A percentile compares a stretch with the other conserved stretches of the same genome.
Evolutionary conservation across 92 coral and sea anemone species (phyloP).

Genomic region (Porites rus): DNA sequence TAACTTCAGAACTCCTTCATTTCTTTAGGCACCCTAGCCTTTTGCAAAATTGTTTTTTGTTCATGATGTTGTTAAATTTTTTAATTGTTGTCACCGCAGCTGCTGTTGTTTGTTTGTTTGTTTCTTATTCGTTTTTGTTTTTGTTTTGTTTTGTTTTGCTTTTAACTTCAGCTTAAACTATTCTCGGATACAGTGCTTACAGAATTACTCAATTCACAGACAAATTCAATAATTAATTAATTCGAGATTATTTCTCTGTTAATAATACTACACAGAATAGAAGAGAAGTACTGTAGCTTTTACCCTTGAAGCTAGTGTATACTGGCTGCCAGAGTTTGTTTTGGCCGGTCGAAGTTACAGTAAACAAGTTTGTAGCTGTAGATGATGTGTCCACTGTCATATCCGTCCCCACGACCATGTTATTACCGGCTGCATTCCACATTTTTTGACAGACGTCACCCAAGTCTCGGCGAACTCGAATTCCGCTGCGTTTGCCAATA

Average conservation of each 20-base stretch:
- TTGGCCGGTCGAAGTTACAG: background rate
- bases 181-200: background rate
- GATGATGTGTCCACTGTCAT: slow-evolving; percentile 3
- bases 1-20: too few relatives aligned
- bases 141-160: too few relatives aligned
- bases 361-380: slow-evolving; percentile 9
- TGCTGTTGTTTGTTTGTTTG: too few relatives aligned
- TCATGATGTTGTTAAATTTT: too few relatives aligned
- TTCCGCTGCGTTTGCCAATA: slow-evolving; percentile 15
- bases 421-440: slow-evolving; percentile 20
- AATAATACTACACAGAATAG: background rate
- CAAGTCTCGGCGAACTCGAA: slow-evolving; percentile 23
- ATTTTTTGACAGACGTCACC: slow-evolving; percentile 30
- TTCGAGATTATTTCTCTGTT: too few relatives aligned
- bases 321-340: background rate
- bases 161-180: too few relatives aligned
- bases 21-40: too few relatives aligned
- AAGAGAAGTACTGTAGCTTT: background rate
- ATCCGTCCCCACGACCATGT: slow-evolving; percentile 35
- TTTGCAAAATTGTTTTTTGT: too few relatives aligned
- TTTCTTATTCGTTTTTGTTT: too few relatives aligned
- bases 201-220: background rate
- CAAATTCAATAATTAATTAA: too few relatives aligned
- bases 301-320: slow-evolving; percentile 21
- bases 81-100: too few relatives aligned